Conservation (phyloP, 2,113 vertebrate species). For the human (Homo sapiens) region DNA sequence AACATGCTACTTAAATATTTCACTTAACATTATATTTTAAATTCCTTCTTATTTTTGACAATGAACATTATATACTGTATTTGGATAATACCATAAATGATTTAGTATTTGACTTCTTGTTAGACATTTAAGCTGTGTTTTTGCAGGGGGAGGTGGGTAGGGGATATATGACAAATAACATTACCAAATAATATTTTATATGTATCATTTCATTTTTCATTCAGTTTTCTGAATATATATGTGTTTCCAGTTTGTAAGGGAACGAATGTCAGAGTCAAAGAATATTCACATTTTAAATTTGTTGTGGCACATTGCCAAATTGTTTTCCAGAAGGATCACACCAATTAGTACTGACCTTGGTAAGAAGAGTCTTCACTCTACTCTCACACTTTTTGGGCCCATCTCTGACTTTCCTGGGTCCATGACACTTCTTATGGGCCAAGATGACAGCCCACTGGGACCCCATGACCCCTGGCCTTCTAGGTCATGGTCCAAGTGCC, state of each 20-base stretch:
- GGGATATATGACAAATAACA: not conserved
- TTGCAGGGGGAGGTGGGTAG: rapidly evolving
- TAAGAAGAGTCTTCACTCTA: not conserved
- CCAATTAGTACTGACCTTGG: not conserved
- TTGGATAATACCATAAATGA: not conserved
- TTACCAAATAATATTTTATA: not conserved
- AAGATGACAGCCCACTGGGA: not conserved
- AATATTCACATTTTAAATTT: not conserved
- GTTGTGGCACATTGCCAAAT: not conserved
- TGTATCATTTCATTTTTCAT: not conserved
- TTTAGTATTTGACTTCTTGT: not conserved
- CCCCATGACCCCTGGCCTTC: not conserved
- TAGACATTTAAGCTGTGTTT: not conserved
- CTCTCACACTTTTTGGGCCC: not conserved
- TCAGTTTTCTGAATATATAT: not conserved
- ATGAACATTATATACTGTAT: not conserved
- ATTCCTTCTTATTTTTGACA: slow-evolving; percentile 23
- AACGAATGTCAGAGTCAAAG: not conserved
- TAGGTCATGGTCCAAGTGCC: not conserved
- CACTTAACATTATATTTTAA: not conserved
- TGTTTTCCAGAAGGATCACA: not conserved
- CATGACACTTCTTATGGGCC: not conserved
- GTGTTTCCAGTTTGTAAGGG: not conserved
- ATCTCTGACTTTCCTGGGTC: not conserved
- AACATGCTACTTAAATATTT: slow-evolving; percentile 31